These are phyloP conservation scores for Cyprinodon diabolis DNA, from an alignment of 2,797 vertebrate species.

Conservation along the genomic window DNA sequence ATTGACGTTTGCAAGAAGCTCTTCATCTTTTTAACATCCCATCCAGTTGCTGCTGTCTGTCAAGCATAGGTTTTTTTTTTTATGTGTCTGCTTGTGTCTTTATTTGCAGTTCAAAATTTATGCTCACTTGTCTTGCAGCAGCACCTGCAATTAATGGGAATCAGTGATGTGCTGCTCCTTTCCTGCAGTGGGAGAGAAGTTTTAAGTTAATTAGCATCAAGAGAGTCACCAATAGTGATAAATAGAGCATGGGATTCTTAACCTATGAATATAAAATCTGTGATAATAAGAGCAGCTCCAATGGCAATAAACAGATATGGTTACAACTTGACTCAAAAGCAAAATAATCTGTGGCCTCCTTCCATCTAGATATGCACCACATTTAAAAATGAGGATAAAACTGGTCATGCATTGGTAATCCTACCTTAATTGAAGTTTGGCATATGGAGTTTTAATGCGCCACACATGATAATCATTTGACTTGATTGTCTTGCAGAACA, in stretches of 20 bases:
- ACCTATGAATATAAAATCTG: slow-evolving; percentile 20
- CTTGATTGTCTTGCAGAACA: slow-evolving; percentile 49
- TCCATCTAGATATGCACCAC: slow-evolving; percentile 28
- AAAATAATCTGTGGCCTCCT: slow-evolving; percentile 45
- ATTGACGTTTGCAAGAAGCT: slow-evolving; percentile 59
- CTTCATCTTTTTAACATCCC: slow-evolving; percentile 58
- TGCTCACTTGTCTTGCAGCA: slow-evolving; percentile 28
- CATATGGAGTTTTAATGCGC: slow-evolving; percentile 45
- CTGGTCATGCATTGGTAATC: slow-evolving; percentile 66
- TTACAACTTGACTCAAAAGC: slow-evolving; percentile 26
- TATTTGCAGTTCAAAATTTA: slow-evolving; percentile 35
- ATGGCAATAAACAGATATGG: slow-evolving; percentile 30
- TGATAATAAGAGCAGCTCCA: background rate
- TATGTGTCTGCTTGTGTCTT: background rate
- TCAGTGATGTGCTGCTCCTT: slow-evolving; percentile 48
- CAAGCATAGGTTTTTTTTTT: slow-evolving; percentile 41
- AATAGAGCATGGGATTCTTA: slow-evolving; percentile 23
- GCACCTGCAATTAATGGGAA: slow-evolving; percentile 65
- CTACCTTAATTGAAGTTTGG: slow-evolving; percentile 63
- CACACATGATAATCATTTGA: slow-evolving; percentile 65
- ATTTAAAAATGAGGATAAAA: slow-evolving; percentile 60
- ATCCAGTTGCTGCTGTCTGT: slow-evolving; percentile 54
- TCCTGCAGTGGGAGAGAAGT: slow-evolving; percentile 28
- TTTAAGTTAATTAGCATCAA: slow-evolving; percentile 55
- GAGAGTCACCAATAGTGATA: slow-evolving; percentile 41